phyloP scores from a whole-genome alignment of 2,888 invertebrate species.

The Cheilosia grossa region DNA sequence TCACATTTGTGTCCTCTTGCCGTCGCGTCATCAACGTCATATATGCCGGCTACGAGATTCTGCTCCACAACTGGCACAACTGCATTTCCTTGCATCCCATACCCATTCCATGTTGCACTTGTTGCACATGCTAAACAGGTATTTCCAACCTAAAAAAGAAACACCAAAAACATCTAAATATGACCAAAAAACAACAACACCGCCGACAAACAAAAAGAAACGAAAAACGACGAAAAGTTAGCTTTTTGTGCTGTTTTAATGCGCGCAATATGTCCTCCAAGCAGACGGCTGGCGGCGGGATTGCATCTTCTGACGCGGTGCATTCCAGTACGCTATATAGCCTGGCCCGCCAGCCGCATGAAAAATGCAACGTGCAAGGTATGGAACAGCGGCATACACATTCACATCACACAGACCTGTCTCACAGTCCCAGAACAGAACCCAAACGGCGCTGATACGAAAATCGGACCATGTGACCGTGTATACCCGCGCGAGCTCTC shows the following conservation, averaged over 20 bases:
- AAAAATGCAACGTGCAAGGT: conserved; percentile 59
- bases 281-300: conserved; percentile 56
- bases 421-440: background rate
- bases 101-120: conserved; percentile 71
- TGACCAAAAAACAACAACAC: conserved; percentile 36
- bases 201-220: conserved; percentile 29
- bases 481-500: conserved; percentile 4
- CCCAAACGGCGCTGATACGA: conserved; percentile 23
- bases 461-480: conserved; percentile 56
- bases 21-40: conserved; percentile 27
- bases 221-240: conserved; percentile 15
- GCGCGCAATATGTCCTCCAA: conserved; percentile 71
- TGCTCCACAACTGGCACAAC: conserved; percentile 62
- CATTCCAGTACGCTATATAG: conserved; percentile 47
- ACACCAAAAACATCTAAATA: conserved; percentile 52
- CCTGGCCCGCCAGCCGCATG: conserved; percentile 1
- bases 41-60: conserved; percentile 15
- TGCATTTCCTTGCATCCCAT: conserved; percentile 66
- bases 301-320: conserved; percentile 69
- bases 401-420: conserved; percentile 18
- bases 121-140: conserved; percentile 75
- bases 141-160: conserved; percentile 55
- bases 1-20: conserved; percentile 53
- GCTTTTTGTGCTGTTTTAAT: conserved; percentile 18
- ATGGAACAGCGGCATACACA: conserved; percentile 29